These are phyloP conservation scores for Dicaeum eximium DNA, from an alignment of 2,113 vertebrate species.

Conservation along the genomic window DNA sequence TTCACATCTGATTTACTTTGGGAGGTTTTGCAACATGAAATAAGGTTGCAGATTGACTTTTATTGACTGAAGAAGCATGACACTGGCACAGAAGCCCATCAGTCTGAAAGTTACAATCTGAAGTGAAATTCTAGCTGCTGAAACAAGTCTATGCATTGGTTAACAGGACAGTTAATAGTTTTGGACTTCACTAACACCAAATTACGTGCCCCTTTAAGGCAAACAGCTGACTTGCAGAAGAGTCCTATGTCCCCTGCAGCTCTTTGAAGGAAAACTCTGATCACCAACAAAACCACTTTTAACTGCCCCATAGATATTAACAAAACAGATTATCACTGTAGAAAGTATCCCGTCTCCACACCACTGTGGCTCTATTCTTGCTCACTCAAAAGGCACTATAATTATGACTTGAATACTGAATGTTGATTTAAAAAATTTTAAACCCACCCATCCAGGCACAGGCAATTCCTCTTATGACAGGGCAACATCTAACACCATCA, in stretches of 20 bases:
- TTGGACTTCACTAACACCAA: neutral
- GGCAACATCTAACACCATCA: neutral
- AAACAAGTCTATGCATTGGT: neutral
- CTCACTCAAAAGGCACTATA: neutral
- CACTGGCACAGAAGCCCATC: neutral
- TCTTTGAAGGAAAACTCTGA: neutral
- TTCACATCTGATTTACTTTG: neutral
- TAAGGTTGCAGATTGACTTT: neutral
- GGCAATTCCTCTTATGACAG: neutral
- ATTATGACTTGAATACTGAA: neutral
- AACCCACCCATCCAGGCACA: neutral
- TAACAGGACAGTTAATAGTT: neutral
- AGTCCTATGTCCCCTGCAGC: neutral
- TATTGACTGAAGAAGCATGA: neutral
- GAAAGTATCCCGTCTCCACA: neutral
- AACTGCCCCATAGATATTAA: neutral
- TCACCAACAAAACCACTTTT: neutral
- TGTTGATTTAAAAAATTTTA: neutral
- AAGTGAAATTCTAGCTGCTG: neutral
- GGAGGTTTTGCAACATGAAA: neutral
- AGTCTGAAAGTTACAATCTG: neutral
- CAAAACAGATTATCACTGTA: neutral
- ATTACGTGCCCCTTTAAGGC: neutral
- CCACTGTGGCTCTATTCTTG: neutral
- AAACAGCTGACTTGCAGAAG: neutral